A percentile compares a stretch with the other conserved stretches of the same genome.
phyloP scores from a whole-genome alignment of 2,888 invertebrate genomes.

The Deilephila porcellus region DNA sequence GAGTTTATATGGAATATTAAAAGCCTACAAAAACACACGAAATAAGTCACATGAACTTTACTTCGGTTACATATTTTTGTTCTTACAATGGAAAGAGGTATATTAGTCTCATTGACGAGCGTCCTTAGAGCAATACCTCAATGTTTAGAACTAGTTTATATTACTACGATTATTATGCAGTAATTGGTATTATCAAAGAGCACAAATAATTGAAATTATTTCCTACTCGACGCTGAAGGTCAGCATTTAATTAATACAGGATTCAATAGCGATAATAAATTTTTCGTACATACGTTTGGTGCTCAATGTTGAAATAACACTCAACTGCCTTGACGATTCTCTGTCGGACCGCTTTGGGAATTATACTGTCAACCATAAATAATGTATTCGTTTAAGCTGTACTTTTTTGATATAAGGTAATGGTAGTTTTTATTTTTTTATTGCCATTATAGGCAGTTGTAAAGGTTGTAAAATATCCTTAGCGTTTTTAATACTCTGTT shows the following conservation, averaged over 20 bases:
- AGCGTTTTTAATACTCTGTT: too few relatives aligned
- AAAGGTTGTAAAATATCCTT: too few relatives aligned
- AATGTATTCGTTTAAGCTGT: neutral
- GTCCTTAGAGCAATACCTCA: too few relatives aligned
- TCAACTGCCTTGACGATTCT: slow-evolving; percentile 55
- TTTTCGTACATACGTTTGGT: slow-evolving; percentile 40
- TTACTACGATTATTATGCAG: slow-evolving; percentile 7
- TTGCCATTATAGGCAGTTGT: too few relatives aligned
- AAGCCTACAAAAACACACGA: too few relatives aligned
- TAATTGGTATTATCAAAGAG: slow-evolving; percentile 24
- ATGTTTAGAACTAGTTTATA: neutral
- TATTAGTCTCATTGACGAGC: too few relatives aligned
- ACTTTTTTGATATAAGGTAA: neutral
- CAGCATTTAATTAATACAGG: slow-evolving; percentile 39
- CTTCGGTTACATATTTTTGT: too few relatives aligned
- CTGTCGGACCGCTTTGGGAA: neutral
- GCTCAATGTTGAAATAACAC: slow-evolving; percentile 53
- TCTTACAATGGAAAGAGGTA: too few relatives aligned
- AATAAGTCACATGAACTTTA: too few relatives aligned
- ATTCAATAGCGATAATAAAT: slow-evolving; percentile 54
- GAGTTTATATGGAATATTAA: too few relatives aligned
- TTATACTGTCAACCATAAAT: slow-evolving; percentile 7
- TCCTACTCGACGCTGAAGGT: slow-evolving; percentile 50
- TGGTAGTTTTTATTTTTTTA: too few relatives aligned
- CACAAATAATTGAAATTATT: slow-evolving; percentile 42